Conservation (phyloP, 2,888 invertebrate genomes). For the Camponotus fellah region DNA sequence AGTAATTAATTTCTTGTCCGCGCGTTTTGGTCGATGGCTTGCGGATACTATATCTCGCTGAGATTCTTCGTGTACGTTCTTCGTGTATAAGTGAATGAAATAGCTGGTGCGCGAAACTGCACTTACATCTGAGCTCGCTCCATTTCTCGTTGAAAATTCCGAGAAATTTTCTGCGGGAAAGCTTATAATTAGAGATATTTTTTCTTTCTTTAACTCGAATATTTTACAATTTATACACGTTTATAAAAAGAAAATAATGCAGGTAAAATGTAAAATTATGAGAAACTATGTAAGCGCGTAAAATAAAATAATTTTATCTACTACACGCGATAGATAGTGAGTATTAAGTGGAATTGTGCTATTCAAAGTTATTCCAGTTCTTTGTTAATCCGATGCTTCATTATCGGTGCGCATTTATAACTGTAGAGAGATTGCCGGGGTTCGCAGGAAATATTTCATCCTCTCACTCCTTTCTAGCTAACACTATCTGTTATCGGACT, state of each 20-base stretch:
- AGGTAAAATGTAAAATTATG: neutral
- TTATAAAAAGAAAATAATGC: neutral
- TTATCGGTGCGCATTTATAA: slow-evolving; percentile 14
- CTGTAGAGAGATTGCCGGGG: slow-evolving; percentile 6
- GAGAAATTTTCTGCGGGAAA: neutral
- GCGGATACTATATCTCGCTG: slow-evolving; percentile 1
- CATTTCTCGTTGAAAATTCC: slow-evolving; percentile 2
- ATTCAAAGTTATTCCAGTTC: neutral
- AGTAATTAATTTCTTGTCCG: slow-evolving; percentile 71
- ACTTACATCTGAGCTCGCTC: slow-evolving; percentile 5
- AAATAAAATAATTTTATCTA: neutral
- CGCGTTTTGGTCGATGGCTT: slow-evolving; percentile 40
- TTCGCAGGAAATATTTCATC: slow-evolving; percentile 32
- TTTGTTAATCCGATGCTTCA: slow-evolving; percentile 13
- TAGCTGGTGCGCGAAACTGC: neutral
- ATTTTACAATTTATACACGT: neutral
- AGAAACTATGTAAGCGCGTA: neutral
- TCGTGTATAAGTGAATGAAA: neutral
- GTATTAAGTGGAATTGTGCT: slow-evolving; percentile 10
- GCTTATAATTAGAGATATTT: neutral
- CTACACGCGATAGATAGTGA: neutral
- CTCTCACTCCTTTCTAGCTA: neutral
- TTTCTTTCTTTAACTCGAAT: neutral
- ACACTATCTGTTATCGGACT: slow-evolving; percentile 31
- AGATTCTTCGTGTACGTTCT: slow-evolving; percentile 21